These are phyloP conservation scores for Entomobrya multifasciata DNA, from an alignment of 2,888 invertebrate species.

Conservation along the genomic window DNA sequence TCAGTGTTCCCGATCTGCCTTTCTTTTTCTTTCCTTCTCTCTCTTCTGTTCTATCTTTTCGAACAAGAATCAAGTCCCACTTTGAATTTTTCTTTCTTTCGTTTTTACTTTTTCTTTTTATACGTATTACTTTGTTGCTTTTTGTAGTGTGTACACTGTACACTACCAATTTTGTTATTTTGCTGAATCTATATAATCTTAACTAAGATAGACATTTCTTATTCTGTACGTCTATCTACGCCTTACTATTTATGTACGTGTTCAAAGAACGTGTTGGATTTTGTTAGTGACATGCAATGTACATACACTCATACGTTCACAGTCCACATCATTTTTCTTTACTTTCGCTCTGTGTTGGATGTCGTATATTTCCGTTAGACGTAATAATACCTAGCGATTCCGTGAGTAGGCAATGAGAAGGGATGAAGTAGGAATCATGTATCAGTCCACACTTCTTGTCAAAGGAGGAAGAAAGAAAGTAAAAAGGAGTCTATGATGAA, in stretches of 20 bases:
- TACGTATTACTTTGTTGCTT: not conserved
- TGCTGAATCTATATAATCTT: not conserved
- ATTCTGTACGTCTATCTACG: not conserved
- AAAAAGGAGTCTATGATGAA: not conserved
- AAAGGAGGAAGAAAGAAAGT: not conserved
- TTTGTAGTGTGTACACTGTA: not conserved
- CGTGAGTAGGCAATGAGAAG: constrained; percentile 33
- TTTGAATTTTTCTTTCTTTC: constrained; percentile 25
- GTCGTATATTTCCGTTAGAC: constrained; percentile 42
- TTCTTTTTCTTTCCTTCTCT: constrained; percentile 38
- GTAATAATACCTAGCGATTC: constrained; percentile 23
- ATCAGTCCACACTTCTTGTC: constrained; percentile 44
- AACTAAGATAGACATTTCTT: constrained; percentile 10
- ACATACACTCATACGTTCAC: not conserved
- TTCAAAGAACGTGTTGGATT: constrained; percentile 23
- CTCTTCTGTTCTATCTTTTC: constrained; percentile 20
- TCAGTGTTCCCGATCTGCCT: constrained; percentile 37
- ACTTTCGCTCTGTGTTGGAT: no score
- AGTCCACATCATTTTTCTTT: constrained; percentile 22
- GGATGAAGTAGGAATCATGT: constrained; percentile 47
- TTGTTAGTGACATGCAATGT: constrained; percentile 4
- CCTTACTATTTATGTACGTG: not conserved
- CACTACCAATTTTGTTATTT: not conserved
- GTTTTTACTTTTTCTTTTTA: not conserved
- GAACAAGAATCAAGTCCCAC: constrained; percentile 47